A percentile compares a stretch with the other conserved stretches of the same genome.
Evolutionary conservation across 1,140 invertebrate genomes (phyloP).

Genomic region (Bradysia coprophila): DNA sequence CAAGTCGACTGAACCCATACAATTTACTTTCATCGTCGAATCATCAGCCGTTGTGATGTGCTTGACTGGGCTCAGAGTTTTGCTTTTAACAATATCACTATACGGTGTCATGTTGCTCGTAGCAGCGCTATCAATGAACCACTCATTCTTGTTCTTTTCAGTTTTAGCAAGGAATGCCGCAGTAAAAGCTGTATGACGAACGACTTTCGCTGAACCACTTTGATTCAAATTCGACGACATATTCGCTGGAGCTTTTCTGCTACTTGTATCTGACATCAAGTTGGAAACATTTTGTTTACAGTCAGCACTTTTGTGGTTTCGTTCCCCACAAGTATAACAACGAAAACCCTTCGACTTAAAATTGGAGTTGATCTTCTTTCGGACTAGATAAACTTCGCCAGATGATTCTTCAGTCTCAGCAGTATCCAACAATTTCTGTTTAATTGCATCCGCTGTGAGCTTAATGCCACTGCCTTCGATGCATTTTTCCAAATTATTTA

Average conservation of each 20-base stretch:
- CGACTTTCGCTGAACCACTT: no score
- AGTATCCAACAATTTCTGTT: not conserved
- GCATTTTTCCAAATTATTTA: not conserved
- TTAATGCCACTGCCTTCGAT: not conserved
- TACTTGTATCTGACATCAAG: not conserved
- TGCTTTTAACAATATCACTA: constrained; percentile 6
- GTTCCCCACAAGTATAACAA: not conserved
- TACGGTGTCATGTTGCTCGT: constrained; percentile 7
- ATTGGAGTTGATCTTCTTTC: not conserved
- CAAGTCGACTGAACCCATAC: constrained; percentile 11
- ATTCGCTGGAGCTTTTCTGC: no score
- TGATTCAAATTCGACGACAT: no score
- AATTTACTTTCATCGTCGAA: constrained; percentile 9
- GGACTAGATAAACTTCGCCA: not conserved
- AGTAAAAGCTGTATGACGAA: no score
- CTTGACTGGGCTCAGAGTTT: constrained; percentile 5
- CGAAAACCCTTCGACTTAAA: not conserved
- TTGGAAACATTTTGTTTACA: not conserved
- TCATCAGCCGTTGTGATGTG: constrained; percentile 16
- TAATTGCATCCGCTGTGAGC: not conserved
- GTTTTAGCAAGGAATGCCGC: not conserved
- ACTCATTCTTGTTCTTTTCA: constrained; percentile 2
- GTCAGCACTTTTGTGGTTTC: not conserved
- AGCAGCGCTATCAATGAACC: constrained; percentile 11
- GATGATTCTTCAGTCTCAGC: not conserved